These are phyloP conservation scores for Nephila pilipes DNA, from an alignment of 1,140 invertebrate species.

Conservation along the genomic window DNA sequence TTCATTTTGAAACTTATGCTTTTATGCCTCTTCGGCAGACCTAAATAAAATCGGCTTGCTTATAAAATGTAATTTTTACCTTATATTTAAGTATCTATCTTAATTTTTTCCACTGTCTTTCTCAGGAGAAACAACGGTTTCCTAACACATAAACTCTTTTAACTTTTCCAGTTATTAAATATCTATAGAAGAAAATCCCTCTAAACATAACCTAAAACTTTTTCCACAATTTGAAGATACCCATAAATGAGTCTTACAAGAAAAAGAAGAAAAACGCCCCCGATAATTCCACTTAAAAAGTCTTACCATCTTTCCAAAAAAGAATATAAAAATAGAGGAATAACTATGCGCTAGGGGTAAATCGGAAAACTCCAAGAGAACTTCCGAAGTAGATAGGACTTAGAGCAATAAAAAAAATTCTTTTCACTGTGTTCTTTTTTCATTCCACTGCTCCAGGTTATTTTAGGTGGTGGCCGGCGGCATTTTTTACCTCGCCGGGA, in stretches of 20 bases:
- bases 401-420: constrained; percentile 46
- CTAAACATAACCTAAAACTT: background rate
- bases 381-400: constrained; percentile 42
- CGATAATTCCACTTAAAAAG: constrained; percentile 5
- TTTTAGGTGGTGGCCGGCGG: constrained; percentile 80
- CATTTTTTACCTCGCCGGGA: constrained; percentile 79
- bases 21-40: too few species aligned
- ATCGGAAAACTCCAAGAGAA: constrained; percentile 22
- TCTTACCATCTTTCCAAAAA: background rate
- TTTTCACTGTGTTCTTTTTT: background rate
- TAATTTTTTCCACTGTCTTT: too few species aligned
- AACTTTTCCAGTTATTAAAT: background rate
- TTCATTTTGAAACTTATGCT: too few species aligned
- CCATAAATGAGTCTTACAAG: constrained; percentile 15
- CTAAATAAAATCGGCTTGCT: too few species aligned
- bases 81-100: too few species aligned
- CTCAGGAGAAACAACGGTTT: too few species aligned
- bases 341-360: constrained; percentile 18
- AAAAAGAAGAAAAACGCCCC: background rate
- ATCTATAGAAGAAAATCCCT: background rate
- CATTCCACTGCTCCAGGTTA: constrained; percentile 75
- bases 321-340: background rate
- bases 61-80: too few species aligned
- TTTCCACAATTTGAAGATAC: background rate
- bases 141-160: too few species aligned